Evolutionary conservation across 2,113 vertebrate genomes (phyloP), one percentile per base, ranked within the genome.

Genomic region (Laticauda laticaudata): DNA sequence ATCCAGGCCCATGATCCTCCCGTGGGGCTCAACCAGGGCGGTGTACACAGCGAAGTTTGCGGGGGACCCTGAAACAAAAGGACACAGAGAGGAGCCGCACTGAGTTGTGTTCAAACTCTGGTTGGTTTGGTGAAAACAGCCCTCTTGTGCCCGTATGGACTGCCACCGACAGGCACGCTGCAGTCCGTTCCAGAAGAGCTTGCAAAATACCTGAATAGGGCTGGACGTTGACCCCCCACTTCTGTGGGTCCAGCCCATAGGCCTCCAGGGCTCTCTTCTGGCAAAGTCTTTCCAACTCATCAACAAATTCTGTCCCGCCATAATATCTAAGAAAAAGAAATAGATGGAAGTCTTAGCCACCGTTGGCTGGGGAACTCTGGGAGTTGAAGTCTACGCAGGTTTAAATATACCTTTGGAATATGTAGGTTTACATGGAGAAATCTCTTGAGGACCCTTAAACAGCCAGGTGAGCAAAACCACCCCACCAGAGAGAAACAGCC

Each of bases 1-100:
- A 95, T 99, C 99, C 94, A 99, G 97, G 20, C 99, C 99, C 99
- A 99, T 99, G 97, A 99, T 99, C 91, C 99, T 98, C 9, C 99
- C 99, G 0, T 99, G 99, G 15, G 99, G 99, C 95, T 99, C 99
- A 89, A 99, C 99, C 2, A 99, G 90, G 12, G 99, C 99, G 0
- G 99, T 99, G 97, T 99, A 99, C 34, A 99, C 98, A 0, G 99
- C 99, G 2, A 99, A 99, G 96, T 99, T 99, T 2, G 99, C 99
- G 0, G 99, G 99, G 3, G 99, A 99, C 21, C 99, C 99, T 99
- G 94, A 55, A 90, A 92, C 0, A 0, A 89, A 64, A 90, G 90
- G 4, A 8, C 26, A 4, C n/a, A 1, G 15, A 56, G 53, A 34
- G 7, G 21, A 43, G 55, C 21, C 1, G 11, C 55, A 8, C 5